These are phyloP conservation scores for Falco cherrug DNA, from an alignment of 2,797 vertebrate species.

Conservation along the genomic window DNA sequence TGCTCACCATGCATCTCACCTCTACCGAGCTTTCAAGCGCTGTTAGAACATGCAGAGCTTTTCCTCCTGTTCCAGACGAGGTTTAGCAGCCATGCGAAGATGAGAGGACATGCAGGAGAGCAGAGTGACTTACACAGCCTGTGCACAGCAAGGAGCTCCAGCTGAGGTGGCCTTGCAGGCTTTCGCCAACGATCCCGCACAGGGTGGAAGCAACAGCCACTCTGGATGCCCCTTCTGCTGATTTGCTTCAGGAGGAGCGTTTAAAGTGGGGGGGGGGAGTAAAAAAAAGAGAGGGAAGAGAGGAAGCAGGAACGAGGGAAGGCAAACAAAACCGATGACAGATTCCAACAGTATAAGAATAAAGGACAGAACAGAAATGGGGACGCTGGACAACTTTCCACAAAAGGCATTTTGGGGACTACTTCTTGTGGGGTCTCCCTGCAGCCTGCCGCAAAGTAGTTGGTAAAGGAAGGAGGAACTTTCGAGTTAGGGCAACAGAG, in stretches of 20 bases:
- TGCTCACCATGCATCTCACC: neutral
- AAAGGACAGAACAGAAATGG: neutral
- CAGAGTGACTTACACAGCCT: neutral
- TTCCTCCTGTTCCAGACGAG: neutral
- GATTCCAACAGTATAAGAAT: neutral
- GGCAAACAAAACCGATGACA: neutral
- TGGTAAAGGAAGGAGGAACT: neutral
- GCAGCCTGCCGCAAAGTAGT: neutral
- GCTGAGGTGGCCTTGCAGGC: slow-evolving; percentile 7
- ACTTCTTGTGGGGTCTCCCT: neutral
- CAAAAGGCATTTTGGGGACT: neutral
- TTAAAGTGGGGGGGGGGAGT: neutral
- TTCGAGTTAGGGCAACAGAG: neutral
- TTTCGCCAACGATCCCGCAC: neutral
- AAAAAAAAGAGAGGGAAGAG: neutral
- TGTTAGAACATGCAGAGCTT: neutral
- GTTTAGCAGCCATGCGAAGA: neutral
- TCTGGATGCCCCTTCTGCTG: neutral
- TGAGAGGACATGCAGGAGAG: neutral
- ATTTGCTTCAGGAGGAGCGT: neutral
- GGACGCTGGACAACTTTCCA: neutral
- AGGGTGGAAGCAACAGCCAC: neutral
- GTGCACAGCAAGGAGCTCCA: neutral
- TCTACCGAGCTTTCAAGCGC: neutral
- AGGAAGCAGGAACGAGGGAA: neutral